Base-by-base conservation (phyloP, 2,113 vertebrate genomes). In the Porphyrio hochstetteri region DNA sequence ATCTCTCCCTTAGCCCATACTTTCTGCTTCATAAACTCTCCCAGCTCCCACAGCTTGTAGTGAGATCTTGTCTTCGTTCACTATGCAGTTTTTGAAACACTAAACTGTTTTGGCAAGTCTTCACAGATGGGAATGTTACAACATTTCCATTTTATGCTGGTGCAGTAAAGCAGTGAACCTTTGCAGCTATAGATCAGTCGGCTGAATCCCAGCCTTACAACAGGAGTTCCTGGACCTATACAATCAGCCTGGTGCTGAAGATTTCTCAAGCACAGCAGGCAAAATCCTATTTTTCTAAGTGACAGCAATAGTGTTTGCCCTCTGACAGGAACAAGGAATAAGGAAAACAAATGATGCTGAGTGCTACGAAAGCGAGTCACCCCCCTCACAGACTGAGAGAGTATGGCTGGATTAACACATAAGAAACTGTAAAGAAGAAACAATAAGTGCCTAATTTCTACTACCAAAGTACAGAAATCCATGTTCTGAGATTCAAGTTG, bases 11-110 rank as follows among this genome's bases (percentile, higher is more conserved):
- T 92, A 97, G 96, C 96, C 96, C 95, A 95, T 96, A 97, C 97
- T 98, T 98, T 98, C 98, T 98, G 98, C 98, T 97, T 97, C 98
- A 98, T 98, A 98, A 98, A 98, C 95, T 97, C 94, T 92, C 92
- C 93, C 96, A 95, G 96, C 96, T 98, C 97, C 97, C 95, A 96
- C 60, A 53, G 98, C 96, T 97, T 98, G 96, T 97, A 97, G 95
- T 84, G 95, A 98, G 97, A 97, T 97, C 96, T 98, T 97, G 96
- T 97, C 97, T 98, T 97, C 82, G 7, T 93, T 97, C 95, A 94
- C 79, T 82, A 97, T 84, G 77, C 57, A 85, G 97, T 79, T 97
- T 97, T 96, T 97, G 97, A 98, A 98, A 98, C 97, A 96, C 97
- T 96, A 97, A 96, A 96, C 92, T 97, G 71, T 97, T 97, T 97